Evolutionary conservation across 2,888 invertebrate species (phyloP).

Genomic region (Melinaea menophilus): DNA sequence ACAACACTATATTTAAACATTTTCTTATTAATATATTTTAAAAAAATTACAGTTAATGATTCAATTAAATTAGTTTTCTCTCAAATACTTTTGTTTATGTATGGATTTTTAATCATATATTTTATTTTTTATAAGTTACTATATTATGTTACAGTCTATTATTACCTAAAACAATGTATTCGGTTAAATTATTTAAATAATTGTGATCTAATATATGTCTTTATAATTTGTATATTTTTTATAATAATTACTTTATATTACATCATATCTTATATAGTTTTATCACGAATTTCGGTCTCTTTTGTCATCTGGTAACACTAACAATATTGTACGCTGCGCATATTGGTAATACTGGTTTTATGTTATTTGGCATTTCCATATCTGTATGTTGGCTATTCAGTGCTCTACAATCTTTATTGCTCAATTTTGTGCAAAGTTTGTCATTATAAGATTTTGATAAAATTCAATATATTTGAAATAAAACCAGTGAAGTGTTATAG

Average conservation of each 20-base stretch:
- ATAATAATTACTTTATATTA: neutral
- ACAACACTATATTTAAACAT: too few species aligned
- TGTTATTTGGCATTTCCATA: conserved; percentile 4
- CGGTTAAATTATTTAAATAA: too few species aligned
- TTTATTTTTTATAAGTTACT: too few species aligned
- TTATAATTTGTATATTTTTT: too few species aligned
- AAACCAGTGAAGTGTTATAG: conserved; percentile 9
- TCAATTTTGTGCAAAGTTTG: conserved; percentile 23
- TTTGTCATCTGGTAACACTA: neutral
- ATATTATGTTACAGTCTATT: too few species aligned
- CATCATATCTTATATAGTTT: neutral
- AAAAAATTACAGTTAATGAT: too few species aligned
- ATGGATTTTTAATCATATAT: too few species aligned
- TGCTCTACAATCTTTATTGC: conserved; percentile 13
- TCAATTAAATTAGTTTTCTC: too few species aligned
- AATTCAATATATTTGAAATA: conserved; percentile 16
- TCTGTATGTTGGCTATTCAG: neutral
- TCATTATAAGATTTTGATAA: conserved; percentile 24
- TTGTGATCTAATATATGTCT: too few species aligned
- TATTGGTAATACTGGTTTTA: conserved; percentile 13
- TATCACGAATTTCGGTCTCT: neutral
- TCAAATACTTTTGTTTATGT: too few species aligned
- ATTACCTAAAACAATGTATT: too few species aligned
- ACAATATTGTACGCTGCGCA: conserved; percentile 8
- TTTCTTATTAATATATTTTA: too few species aligned